Evolutionary conservation across 1,140 invertebrate species (phyloP).

Genomic region (Eubasilissa regina): DNA sequence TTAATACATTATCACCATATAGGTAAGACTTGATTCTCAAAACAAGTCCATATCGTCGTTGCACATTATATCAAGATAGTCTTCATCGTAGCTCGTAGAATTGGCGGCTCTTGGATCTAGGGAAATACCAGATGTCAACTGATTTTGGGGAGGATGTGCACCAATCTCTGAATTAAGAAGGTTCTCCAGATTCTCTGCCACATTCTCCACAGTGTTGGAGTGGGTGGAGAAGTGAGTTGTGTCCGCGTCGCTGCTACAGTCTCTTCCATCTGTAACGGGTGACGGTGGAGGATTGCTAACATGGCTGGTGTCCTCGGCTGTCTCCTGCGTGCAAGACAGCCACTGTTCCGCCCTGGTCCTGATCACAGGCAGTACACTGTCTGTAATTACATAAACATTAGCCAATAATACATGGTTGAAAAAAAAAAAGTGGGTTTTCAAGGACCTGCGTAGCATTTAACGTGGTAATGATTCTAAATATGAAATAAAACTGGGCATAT

Average conservation of each 20-base stretch:
- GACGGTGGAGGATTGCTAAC: constrained; percentile 85
- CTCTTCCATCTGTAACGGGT: constrained; percentile 81
- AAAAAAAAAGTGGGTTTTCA: no score
- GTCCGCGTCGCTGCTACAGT: constrained; percentile 78
- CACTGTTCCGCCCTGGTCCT: constrained; percentile 73
- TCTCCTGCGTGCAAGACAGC: constrained; percentile 64
- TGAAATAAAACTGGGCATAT: no score
- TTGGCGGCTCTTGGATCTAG: constrained; percentile 49
- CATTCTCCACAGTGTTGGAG: constrained; percentile 61
- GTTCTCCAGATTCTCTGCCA: constrained; percentile 58
- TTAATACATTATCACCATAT: neutral
- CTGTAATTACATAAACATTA: constrained; percentile 60
- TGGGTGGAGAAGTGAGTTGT: constrained; percentile 64
- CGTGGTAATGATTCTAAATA: no score
- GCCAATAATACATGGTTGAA: no score
- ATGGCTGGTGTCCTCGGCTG: constrained; percentile 70
- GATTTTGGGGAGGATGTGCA: constrained; percentile 49
- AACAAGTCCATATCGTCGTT: constrained; percentile 84
- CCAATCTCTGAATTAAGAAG: constrained; percentile 54
- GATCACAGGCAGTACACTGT: constrained; percentile 75
- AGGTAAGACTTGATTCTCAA: constrained; percentile 64
- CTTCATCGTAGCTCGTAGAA: constrained; percentile 75
- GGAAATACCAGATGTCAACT: constrained; percentile 17
- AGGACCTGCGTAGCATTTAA: no score
- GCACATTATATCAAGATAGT: constrained; percentile 80